Base-by-base conservation (phyloP, 92 coral and sea anemone genomes). In the Montipora capitata region DNA sequence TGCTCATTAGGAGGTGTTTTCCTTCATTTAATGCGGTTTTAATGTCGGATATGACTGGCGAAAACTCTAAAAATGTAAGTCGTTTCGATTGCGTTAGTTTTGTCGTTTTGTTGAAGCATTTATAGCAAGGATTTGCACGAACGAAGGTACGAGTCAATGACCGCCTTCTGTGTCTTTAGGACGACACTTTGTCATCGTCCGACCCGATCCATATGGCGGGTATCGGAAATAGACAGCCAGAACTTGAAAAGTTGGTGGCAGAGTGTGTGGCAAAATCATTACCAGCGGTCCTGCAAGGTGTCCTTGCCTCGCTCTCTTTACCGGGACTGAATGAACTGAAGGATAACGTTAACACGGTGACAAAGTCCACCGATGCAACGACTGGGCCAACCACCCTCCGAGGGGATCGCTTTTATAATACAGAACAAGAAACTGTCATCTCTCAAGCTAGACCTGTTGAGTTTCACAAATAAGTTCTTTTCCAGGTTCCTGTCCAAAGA, bases 61-160 rank as follows among this genome's bases (percentile, higher is more conserved):
- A 20, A 20, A 20, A 0, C 27, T 20, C 27, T 20, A 20, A 20
- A 20, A 20, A 20, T 20, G 27, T 20, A 20, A 20, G 27, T 20
- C 0, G 27, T 20, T 20, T 20, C 27, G 27, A 20, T 20, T 20
- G 27, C 27, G 27, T 20, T 20, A 20, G 27, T 44, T 44, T 44
- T 44, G 51, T 44, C 51, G 51, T 44, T 44, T 44, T 44, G 51
- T 44, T 1, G 51, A 44, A 44, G 51, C 51, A 44, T 44, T 44
- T 44, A 44, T 44, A 44, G 51, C 51, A 44, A 44, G 51, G 51
- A 44, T 44, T 44, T 7, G 51, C 62, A 56, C 67, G 20, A 61
- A 10, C 0, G 67, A 85, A 85, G 89, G 89, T 85, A 76, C 84
- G 85, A 85, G 90, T 85, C 90, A 85, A 51, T 77, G 90, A 85